These are phyloP conservation scores for Rhodeus uyekii DNA, from an alignment of 2,797 vertebrate genomes.

Conservation along the genomic window DNA sequence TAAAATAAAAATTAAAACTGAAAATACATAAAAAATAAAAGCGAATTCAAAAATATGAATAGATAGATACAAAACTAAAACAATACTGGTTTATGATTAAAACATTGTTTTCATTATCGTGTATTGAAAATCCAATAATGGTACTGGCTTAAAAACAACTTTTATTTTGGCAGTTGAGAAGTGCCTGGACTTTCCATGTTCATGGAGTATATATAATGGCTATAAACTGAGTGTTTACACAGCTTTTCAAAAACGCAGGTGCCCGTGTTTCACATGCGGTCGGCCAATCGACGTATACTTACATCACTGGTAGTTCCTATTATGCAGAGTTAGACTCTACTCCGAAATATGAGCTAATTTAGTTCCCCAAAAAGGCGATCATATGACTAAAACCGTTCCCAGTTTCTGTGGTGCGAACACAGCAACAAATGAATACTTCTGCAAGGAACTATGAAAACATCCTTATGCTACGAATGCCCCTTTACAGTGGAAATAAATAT, in stretches of 20 bases:
- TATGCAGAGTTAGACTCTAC: not conserved
- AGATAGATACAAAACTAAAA: not conserved
- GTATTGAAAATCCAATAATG: no score
- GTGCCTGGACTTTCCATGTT: no score
- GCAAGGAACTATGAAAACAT: not conserved
- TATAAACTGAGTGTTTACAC: no score
- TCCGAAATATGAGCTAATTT: not conserved
- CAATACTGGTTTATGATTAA: not conserved
- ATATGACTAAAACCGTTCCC: not conserved
- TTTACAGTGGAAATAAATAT: not conserved
- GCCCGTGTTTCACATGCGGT: not conserved
- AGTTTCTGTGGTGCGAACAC: not conserved
- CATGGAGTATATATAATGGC: no score
- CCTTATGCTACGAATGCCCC: not conserved
- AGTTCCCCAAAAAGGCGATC: not conserved
- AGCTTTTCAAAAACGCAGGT: no score
- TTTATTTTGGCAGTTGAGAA: no score
- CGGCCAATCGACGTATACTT: not conserved
- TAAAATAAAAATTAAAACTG: no score
- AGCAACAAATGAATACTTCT: not conserved
- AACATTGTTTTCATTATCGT: no score
- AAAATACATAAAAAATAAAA: not conserved
- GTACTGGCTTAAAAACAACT: no score
- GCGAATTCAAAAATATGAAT: no score
- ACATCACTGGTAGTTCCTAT: not conserved